Evolutionary conservation across 1,140 invertebrate species (phyloP).

Genomic region (Armadillidium nasatum): DNA sequence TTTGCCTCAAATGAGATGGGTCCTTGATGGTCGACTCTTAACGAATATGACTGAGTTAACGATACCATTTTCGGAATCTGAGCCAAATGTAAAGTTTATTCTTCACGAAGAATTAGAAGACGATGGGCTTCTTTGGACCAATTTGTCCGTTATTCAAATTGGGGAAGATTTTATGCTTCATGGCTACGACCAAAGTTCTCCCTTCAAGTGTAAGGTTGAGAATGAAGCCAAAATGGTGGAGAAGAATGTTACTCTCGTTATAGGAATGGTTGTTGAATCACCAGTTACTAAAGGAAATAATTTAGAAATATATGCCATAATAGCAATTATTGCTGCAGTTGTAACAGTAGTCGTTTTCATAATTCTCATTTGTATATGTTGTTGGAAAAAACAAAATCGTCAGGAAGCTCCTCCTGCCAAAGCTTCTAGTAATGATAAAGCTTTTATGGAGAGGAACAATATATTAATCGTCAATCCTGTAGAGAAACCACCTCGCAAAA

Average conservation of each 20-base stretch:
- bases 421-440: constrained; percentile 54
- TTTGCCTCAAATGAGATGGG: constrained; percentile 74
- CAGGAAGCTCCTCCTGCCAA: constrained; percentile 51
- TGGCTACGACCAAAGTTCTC: constrained; percentile 60
- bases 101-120: constrained; percentile 48
- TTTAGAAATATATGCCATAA: constrained; percentile 58
- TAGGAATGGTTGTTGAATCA: constrained; percentile 64
- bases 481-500: constrained; percentile 52
- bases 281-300: constrained; percentile 57
- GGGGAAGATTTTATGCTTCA: constrained; percentile 54
- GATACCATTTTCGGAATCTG: constrained; percentile 25
- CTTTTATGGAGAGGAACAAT: constrained; percentile 31
- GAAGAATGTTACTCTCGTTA: constrained; percentile 52
- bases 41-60: constrained; percentile 50
- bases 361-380: constrained; percentile 46
- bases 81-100: constrained; percentile 33
- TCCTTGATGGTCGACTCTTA: constrained; percentile 66
- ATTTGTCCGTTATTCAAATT: constrained; percentile 69
- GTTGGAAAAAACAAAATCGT: constrained; percentile 39
- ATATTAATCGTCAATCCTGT: constrained; percentile 42
- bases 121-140: constrained; percentile 60
- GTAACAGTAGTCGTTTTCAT: constrained; percentile 45
- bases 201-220: constrained; percentile 70
- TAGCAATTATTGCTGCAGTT: constrained; percentile 60
- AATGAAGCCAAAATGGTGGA: constrained; percentile 68